Percentiles rank a stretch among this genome's conserved stretches.
phyloP scores from a whole-genome alignment of 2,888 invertebrate species.

The Drosophila limbata region DNA sequence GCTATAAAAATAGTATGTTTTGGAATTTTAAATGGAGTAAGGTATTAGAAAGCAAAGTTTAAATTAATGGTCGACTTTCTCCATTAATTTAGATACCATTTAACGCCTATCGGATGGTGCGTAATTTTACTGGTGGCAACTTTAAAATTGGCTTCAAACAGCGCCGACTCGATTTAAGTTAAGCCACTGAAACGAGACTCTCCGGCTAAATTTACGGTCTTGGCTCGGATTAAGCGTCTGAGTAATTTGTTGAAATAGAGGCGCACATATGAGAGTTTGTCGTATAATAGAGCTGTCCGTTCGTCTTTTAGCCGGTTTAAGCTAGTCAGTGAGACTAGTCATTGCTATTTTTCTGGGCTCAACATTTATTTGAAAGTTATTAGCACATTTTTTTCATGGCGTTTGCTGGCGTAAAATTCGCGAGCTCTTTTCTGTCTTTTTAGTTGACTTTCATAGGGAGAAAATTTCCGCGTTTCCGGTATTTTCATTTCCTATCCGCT shows the following conservation, averaged over 20 bases:
- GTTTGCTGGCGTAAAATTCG: slow-evolving; percentile 23
- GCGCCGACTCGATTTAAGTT: slow-evolving; percentile 41
- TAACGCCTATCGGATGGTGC: slow-evolving; percentile 31
- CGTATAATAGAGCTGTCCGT: slow-evolving; percentile 38
- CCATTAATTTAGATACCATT: slow-evolving; percentile 34
- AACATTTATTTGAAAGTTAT: slow-evolving; percentile 66
- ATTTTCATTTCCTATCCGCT: slow-evolving; percentile 59
- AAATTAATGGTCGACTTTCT: too few relatives aligned
- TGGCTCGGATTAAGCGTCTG: slow-evolving; percentile 56
- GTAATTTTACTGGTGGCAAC: slow-evolving; percentile 51
- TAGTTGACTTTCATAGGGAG: slow-evolving; percentile 53
- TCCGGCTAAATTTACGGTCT: slow-evolving; percentile 58
- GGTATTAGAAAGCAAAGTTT: too few relatives aligned
- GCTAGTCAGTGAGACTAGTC: slow-evolving; percentile 50
- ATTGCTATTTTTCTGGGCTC: slow-evolving; percentile 28
- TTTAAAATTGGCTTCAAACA: slow-evolving; percentile 61
- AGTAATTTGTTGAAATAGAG: slow-evolving; percentile 54
- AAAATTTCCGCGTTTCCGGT: slow-evolving; percentile 55
- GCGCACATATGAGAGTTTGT: slow-evolving; percentile 37
- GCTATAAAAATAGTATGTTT: too few relatives aligned
- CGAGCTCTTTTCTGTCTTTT: slow-evolving; percentile 27
- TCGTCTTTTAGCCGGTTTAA: slow-evolving; percentile 44
- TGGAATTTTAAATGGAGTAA: too few relatives aligned
- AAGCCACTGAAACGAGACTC: slow-evolving; percentile 55
- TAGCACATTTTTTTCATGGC: slow-evolving; percentile 55